Percentiles rank a stretch among this genome's conserved stretches.
phyloP scores from a whole-genome alignment of 2,888 invertebrate genomes.

The Lagria hirta region DNA sequence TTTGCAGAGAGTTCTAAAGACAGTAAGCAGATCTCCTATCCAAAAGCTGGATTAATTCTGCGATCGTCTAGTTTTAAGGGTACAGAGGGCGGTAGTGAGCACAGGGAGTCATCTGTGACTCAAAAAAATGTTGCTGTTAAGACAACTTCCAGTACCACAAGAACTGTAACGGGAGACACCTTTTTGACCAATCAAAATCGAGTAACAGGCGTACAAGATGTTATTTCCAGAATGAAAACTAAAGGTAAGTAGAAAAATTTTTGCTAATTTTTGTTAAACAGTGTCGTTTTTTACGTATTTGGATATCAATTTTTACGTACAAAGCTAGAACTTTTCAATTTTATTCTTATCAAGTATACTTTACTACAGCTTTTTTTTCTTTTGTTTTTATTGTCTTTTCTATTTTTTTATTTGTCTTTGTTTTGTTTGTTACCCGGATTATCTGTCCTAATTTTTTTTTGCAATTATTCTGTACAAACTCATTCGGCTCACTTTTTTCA shows the following conservation, averaged over 20 bases:
- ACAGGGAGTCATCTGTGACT: slow-evolving; percentile 43
- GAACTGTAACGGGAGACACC: slow-evolving; percentile 54
- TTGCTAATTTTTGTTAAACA: not conserved
- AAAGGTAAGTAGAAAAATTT: slow-evolving; percentile 49
- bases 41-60: slow-evolving; percentile 74
- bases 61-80: slow-evolving; percentile 65
- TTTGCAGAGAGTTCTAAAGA: slow-evolving; percentile 59
- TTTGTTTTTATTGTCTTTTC: too few relatives aligned
- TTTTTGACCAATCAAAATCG: slow-evolving; percentile 72
- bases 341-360: too few relatives aligned
- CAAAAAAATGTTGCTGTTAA: slow-evolving; percentile 34
- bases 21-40: slow-evolving; percentile 61
- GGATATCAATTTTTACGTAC: too few relatives aligned
- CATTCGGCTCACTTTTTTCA: too few relatives aligned
- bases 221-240: slow-evolving; percentile 75
- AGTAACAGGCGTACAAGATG: slow-evolving; percentile 74
- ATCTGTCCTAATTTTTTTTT: slow-evolving; percentile 11
- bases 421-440: too few relatives aligned
- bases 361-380: too few relatives aligned
- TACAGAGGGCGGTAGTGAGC: slow-evolving; percentile 37
- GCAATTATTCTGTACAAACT: too few relatives aligned
- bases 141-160: slow-evolving; percentile 27
- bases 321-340: too few relatives aligned
- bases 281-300: not conserved
- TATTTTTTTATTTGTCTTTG: too few relatives aligned